phyloP scores from a whole-genome alignment of 1,140 invertebrate species.

The Plectrocnemia conspersa region DNA sequence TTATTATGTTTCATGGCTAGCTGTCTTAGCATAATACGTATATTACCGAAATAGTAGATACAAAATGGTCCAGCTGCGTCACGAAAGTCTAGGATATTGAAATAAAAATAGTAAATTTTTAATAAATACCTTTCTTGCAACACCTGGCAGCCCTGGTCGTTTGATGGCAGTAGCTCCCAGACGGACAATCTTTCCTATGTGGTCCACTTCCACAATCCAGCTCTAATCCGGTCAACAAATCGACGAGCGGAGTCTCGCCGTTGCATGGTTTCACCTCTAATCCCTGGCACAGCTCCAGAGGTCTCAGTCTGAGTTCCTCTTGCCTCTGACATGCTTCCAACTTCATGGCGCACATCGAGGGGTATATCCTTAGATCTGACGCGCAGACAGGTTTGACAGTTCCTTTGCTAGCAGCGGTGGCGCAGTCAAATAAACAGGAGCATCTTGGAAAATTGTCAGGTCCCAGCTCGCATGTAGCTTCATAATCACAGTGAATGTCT shows the following conservation, averaged over 20 bases:
- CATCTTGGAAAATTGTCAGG: slow-evolving; percentile 66
- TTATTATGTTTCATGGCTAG: no score
- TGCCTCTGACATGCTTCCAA: slow-evolving; percentile 78
- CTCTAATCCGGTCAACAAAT: slow-evolving; percentile 63
- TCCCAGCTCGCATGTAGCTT: slow-evolving; percentile 74
- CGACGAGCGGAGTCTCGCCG: slow-evolving; percentile 69
- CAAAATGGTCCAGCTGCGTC: no score
- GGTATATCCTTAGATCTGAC: slow-evolving; percentile 73
- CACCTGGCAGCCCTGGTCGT: slow-evolving; percentile 74
- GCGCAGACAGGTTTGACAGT: slow-evolving; percentile 69
- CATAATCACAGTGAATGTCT: slow-evolving; percentile 76
- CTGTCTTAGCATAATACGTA: no score
- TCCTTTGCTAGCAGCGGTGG: slow-evolving; percentile 48
- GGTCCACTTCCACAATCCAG: slow-evolving; percentile 77
- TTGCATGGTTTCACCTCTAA: slow-evolving; percentile 78
- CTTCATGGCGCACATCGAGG: slow-evolving; percentile 82
- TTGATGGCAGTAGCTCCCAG: slow-evolving; percentile 78
- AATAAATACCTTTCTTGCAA: slow-evolving; percentile 66
- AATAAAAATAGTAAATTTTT: neutral
- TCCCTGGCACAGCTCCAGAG: slow-evolving; percentile 69
- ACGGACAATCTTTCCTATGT: slow-evolving; percentile 71
- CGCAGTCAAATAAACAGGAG: slow-evolving; percentile 70
- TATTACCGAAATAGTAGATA: no score
- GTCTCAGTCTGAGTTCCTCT: slow-evolving; percentile 70
- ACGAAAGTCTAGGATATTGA: neutral